Percentiles rank a stretch among this genome's conserved stretches.
These are phyloP conservation scores for Orbicella faveolata DNA, from an alignment of 64 coral and sea anemone genomes.

Conservation along the genomic window DNA sequence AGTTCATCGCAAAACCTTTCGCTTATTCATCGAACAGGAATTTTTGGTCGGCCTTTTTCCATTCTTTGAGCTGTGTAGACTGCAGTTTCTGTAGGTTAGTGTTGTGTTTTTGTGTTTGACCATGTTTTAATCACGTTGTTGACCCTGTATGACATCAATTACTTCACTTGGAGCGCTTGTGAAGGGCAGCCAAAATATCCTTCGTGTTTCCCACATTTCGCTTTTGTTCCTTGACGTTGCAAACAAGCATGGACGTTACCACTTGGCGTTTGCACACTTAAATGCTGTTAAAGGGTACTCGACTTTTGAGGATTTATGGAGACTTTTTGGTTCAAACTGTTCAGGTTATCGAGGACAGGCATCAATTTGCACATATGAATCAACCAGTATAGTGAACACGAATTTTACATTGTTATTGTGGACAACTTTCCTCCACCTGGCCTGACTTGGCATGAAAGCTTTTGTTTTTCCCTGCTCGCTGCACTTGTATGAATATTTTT, in stretches of 20 bases:
- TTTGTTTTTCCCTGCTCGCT: constrained; percentile 76
- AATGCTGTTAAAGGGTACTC: constrained; percentile 56
- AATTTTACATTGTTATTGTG: constrained; percentile 86
- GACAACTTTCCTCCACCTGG: constrained; percentile 91
- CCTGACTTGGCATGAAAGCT: constrained; percentile 74
- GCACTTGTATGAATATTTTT: constrained; percentile 46
- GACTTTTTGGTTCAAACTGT: constrained; percentile 76
- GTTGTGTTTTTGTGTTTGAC: constrained; percentile 92
- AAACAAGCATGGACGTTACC: constrained; percentile 77
- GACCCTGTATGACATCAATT: constrained; percentile 99
- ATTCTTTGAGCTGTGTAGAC: constrained; percentile 72
- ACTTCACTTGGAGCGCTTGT: constrained; percentile 96
- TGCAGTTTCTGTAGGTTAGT: constrained; percentile 96
- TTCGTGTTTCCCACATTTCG: constrained; percentile 83
- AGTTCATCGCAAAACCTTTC: constrained; percentile 82
- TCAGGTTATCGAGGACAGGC: constrained; percentile 78
- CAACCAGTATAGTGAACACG: constrained; percentile 54
- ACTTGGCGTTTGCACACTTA: constrained; percentile 61
- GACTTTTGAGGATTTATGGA: constrained; percentile 55
- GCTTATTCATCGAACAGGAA: constrained; percentile 93
- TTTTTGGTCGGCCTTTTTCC: constrained; percentile 73
- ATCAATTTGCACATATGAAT: constrained; percentile 96
- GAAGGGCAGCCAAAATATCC: constrained; percentile 92
- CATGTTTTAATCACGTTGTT: constrained; percentile 98
- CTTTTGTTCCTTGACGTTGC: constrained; percentile 99